Evolutionary conservation across 2,888 invertebrate species (phyloP), one percentile per base, ranked within the genome.

Genomic region (Caenorhabditis wallacei): DNA sequence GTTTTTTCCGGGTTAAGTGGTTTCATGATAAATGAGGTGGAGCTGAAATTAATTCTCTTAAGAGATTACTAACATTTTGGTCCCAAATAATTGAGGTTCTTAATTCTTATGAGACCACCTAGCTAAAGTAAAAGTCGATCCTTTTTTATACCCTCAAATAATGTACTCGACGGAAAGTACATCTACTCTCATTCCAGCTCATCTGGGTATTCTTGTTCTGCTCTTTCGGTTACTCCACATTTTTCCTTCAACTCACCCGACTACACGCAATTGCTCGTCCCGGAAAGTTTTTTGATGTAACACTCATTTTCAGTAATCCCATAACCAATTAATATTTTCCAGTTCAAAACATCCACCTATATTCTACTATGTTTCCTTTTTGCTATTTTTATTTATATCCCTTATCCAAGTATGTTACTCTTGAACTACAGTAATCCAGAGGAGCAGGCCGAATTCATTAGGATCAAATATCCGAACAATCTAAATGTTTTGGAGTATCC

Each of bases 281-380:
- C 16, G 69, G 57, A 30, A 57, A 46, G 18, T 18, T 26, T 30
- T 69, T 69, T 16, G 68, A 54, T 68, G 68, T 68, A 7, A 69
- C 43, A 26, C 16, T 22, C 7, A 18, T 30, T 0, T 8, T 8
- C 30, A 30, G 8, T 30, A 30, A 30, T 30, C 30, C n/a, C n/a
- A n/a, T n/a, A n/a, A n/a, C n/a, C n/a, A n/a, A 8, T 63, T 63
- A 16, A 8, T 13, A 2, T 13, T 10, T 56, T 69, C 7, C 69
- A 69, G 69, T n/a, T 54, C 56, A 16, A 26, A 40, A 69, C 43
- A 26, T 40, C 26, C 26, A 69, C 43, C n/a, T n/a, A n/a, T n/a
- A n/a, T n/a, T n/a, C n/a, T n/a, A n/a, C n/a, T n/a, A n/a, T 69
- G 37, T 20, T 5, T 54, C 5, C 1, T 56, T 7, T 13, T 69